Evolutionary conservation across 2,888 invertebrate genomes (phyloP).

Genomic region (Apodemia duryi): DNA sequence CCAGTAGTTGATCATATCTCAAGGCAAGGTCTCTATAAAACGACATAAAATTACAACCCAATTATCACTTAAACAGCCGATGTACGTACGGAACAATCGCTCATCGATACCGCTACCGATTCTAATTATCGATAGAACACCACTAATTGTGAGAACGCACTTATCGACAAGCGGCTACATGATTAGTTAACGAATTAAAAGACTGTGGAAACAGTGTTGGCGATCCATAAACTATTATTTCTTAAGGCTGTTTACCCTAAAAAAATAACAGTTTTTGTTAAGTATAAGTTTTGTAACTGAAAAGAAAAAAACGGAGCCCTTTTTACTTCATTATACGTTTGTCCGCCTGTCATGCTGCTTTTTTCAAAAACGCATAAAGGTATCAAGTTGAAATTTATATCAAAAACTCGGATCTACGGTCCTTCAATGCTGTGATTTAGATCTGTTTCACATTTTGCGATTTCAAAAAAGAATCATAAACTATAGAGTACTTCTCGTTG

Average conservation of each 20-base stretch:
- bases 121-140: slow-evolving; percentile 67
- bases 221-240: neutral
- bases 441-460: too few relatives aligned
- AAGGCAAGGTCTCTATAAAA: slow-evolving; percentile 9
- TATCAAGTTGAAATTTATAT: too few relatives aligned
- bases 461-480: too few relatives aligned
- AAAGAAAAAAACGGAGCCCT: too few relatives aligned
- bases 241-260: neutral
- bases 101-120: slow-evolving; percentile 44
- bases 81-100: slow-evolving; percentile 29
- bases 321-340: too few relatives aligned
- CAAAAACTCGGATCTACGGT: too few relatives aligned
- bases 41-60: slow-evolving; percentile 16
- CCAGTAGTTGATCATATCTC: slow-evolving; percentile 7
- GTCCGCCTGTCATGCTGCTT: too few relatives aligned
- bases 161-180: slow-evolving; percentile 11
- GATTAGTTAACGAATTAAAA: slow-evolving; percentile 1
- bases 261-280: too few relatives aligned
- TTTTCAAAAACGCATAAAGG: too few relatives aligned
- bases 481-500: too few relatives aligned
- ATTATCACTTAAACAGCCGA: slow-evolving; percentile 16
- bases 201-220: neutral
- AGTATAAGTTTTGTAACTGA: too few relatives aligned
- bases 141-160: slow-evolving; percentile 56
- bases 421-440: too few relatives aligned